Conservation (phyloP, 2,888 invertebrate genomes). For the Hetaerina titia region DNA sequence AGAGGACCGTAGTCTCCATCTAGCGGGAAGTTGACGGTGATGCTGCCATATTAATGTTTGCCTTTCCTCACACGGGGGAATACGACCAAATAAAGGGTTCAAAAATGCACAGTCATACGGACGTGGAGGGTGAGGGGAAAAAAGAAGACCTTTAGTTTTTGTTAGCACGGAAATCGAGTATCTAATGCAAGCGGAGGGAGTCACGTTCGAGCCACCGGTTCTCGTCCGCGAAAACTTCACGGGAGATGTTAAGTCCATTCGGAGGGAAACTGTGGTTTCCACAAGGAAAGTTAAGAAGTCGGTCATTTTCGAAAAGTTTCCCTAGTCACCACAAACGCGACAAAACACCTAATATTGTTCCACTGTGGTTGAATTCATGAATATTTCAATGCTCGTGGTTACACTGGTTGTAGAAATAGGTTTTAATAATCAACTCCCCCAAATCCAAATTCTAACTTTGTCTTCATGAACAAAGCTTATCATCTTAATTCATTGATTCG, state of each 20-base stretch:
- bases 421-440: too few species aligned
- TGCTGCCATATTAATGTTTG: background rate
- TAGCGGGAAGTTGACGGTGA: background rate
- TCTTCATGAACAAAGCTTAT: too few species aligned
- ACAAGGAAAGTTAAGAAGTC: background rate
- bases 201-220: background rate
- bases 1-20: background rate
- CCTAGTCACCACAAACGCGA: background rate
- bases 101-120: background rate
- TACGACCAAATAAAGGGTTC: background rate
- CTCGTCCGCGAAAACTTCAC: background rate
- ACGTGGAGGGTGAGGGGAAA: background rate
- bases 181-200: background rate
- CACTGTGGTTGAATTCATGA: background rate
- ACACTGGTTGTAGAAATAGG: too few species aligned
- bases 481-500: too few species aligned
- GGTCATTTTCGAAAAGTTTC: background rate
- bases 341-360: background rate
- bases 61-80: background rate
- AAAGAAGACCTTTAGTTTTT: background rate
- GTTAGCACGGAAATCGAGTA: background rate
- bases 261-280: background rate
- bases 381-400: background rate
- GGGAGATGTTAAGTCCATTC: background rate
- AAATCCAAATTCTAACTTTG: too few species aligned